Evolutionary conservation across 2,797 vertebrate species (phyloP), one percentile per base, ranked within the genome.

Genomic region (Malacoraja senta): DNA sequence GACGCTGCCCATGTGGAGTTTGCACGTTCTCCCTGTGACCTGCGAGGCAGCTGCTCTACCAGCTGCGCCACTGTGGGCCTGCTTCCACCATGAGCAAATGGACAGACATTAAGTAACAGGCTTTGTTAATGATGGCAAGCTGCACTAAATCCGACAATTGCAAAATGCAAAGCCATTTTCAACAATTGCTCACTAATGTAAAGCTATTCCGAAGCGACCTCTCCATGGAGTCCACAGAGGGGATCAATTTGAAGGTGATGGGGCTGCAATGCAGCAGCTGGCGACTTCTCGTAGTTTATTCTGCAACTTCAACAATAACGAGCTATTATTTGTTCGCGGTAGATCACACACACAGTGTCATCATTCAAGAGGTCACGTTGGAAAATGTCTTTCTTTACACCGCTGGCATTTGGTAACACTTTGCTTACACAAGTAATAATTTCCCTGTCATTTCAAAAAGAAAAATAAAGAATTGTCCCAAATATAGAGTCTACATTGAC

Each of bases 151-250:
- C 17, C 24, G 68, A 91, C 32, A 91, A 91, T 53, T 91, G 53
- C 44, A 29, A 44, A 91, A 38, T 72, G 88, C 19, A 24, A 90
- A 91, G 72, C 32, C n/a, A 91, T 91, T 91, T 91, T 91, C 88
- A 72, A 38, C 35, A 91, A 71, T 38, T 72, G 35, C n/a, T 91
- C 65, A 72, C 88, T 71, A 71, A 74, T 38, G 35, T 72, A 65
- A 53, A 91, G 68, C 68, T 72, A 35, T 91, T 72, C 65, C 32
- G 35, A 24, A 91, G 61, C 8, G 86, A 71, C 65, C 21, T 91
- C 4, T 21, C 35, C 3, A n/a, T 65, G 44, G 13, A 38, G 68
- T 38, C 68, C 8, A 72, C 35, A 21, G 24, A 91, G 35, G 32
- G 32, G 88, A 32, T 86, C 35, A 91, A 91, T 38, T 71, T 38